Percentiles rank a stretch among this genome's conserved stretches.
Conservation (phyloP, 2,888 invertebrate species). For the Tinea trinotella region DNA sequence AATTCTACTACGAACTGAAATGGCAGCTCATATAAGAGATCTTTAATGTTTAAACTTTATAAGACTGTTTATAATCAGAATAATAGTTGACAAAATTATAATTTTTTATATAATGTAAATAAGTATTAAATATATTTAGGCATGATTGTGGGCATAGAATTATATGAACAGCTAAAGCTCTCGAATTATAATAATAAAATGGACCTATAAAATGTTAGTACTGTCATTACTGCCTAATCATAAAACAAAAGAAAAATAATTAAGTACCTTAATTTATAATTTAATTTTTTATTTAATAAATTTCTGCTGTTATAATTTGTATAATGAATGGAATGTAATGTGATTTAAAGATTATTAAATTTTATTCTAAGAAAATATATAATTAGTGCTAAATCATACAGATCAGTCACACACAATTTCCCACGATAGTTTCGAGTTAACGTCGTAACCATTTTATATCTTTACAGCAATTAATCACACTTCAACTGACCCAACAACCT, state of each 20-base stretch:
- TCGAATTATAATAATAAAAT: conserved; percentile 16
- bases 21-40: no score
- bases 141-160: conserved; percentile 14
- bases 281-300: no score
- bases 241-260: not conserved
- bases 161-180: conserved; percentile 17
- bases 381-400: not conserved
- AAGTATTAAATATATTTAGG: conserved; percentile 2
- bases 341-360: no score
- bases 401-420: not conserved
- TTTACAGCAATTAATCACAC: not conserved
- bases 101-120: no score
- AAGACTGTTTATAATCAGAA: no score
- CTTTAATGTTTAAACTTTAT: no score
- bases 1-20: no score
- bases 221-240: not conserved
- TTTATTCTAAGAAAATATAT: no score
- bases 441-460: not conserved
- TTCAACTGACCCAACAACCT: not conserved
- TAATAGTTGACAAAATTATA: no score
- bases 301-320: not conserved
- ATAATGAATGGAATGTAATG: not conserved
- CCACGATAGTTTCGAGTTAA: not conserved
- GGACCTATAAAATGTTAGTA: conserved; percentile 2
- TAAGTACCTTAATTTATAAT: not conserved